Base-by-base conservation (phyloP, 2,113 vertebrate species). In the Siphamia tubifer region DNA sequence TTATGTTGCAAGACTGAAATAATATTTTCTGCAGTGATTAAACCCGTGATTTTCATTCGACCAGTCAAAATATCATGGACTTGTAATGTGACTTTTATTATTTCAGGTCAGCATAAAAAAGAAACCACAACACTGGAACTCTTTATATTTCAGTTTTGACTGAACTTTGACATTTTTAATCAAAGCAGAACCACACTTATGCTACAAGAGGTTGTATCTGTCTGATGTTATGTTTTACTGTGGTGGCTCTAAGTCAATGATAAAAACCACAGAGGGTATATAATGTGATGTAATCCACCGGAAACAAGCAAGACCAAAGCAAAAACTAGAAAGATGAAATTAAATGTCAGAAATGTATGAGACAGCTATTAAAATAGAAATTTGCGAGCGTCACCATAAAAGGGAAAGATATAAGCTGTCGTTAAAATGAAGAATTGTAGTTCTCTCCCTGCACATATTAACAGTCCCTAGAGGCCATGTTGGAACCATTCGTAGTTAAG, bases 381-480 rank as follows among this genome's bases (percentile, higher is more conserved):
- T 69, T 25, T 11, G 21, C 15, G 24, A 24, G 47, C 31, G n/a
- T 3, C 11, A 48, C 55, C 4, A 35, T 19, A 20, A 65, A 47
- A 57, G n/a, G 25, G 31, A 27, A 55, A 44, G 47, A 66, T 47
- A 16, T 16, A 55, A 40, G 9, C 19, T 35, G 57, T 66, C 60
- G 30, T 78, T 57, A 48, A 77, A 78, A 57, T 73, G 45, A 69
- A 60, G 47, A 40, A 55, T 35, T 48, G 5, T 43, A 21, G 31
- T 47, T 3, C 49, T 66, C 52, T 61, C 66, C 11, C 17, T 36
- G 39, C 38, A 42, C 28, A 36, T 71, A 64, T 52, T 54, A 69
- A 58, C 61, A 48, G 54, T 8, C 56, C 25, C 31, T 30, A 7
- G 44, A 27, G 60, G 61, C 24, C 27, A 5, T 15, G 51, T 58